Percentiles rank a stretch among this genome's conserved stretches.
Evolutionary conservation across 2,797 vertebrate species (phyloP).

Genomic region (Scyliorhinus canicula): DNA sequence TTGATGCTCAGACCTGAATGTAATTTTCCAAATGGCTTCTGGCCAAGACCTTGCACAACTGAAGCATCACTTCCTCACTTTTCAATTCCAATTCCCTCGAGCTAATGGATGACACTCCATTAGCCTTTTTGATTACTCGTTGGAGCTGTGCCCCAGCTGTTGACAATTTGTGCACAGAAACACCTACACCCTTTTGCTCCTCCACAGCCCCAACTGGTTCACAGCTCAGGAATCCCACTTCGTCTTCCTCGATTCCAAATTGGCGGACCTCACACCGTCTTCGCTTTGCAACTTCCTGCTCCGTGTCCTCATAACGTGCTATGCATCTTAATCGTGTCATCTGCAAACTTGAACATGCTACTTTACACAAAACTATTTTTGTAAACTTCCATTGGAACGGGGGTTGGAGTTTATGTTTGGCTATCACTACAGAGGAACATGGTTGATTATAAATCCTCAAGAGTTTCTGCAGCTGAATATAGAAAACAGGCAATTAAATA

Average conservation of each 20-base stretch:
- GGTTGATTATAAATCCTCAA: not conserved
- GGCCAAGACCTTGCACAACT: not conserved
- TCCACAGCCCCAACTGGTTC: not conserved
- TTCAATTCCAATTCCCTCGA: not conserved
- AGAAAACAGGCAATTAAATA: not conserved
- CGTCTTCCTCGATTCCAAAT: not conserved
- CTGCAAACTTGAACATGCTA: not conserved
- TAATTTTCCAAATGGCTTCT: not conserved
- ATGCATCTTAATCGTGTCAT: not conserved
- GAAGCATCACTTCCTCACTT: not conserved
- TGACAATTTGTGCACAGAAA: not conserved
- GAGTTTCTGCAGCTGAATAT: not conserved
- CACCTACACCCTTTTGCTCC: not conserved
- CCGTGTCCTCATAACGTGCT: not conserved
- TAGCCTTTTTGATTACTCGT: not conserved
- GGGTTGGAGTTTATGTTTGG: not conserved
- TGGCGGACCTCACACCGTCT: not conserved
- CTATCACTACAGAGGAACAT: too few species aligned
- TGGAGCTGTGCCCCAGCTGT: not conserved
- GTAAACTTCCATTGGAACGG: not conserved
- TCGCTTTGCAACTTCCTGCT: not conserved
- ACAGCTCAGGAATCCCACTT: not conserved
- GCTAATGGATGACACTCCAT: not conserved
- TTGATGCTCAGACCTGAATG: not conserved
- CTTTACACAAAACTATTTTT: not conserved